Conservation (phyloP, 2,797 vertebrate genomes). For the Micropoecilia bifurca region DNA sequence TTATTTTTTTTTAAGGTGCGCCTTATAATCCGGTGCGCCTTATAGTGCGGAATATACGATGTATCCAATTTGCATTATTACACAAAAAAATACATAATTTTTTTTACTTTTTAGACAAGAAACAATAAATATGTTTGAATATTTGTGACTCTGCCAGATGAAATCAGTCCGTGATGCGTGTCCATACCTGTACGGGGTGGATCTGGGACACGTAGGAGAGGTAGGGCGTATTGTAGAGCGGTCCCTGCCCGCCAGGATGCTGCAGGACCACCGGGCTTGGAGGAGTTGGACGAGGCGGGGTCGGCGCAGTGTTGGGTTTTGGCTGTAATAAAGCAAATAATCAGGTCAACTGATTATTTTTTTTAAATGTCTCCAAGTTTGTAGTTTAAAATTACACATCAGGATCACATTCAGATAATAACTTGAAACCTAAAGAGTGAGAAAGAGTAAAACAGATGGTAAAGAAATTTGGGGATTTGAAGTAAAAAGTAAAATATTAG, state of each 20-base stretch:
- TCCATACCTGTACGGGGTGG: conserved; percentile 85
- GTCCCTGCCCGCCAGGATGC: conserved; percentile 84
- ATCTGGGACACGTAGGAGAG: conserved; percentile 89
- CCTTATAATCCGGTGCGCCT: no score
- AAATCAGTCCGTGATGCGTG: background rate
- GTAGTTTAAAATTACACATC: background rate
- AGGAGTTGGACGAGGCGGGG: conserved; percentile 87
- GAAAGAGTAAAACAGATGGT: background rate
- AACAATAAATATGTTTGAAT: background rate
- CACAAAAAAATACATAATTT: background rate
- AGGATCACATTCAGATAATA: background rate
- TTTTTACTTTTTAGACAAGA: background rate
- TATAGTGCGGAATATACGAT: no score
- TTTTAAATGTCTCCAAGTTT: no score
- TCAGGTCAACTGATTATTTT: background rate
- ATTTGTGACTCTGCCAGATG: background rate
- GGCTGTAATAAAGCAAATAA: conserved; percentile 66
- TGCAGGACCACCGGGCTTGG: conserved; percentile 89
- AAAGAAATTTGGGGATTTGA: background rate
- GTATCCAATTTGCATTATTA: background rate
- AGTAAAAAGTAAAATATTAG: background rate
- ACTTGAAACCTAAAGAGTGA: background rate
- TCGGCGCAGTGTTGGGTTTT: conserved; percentile 84
- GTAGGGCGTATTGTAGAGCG: conserved; percentile 87
- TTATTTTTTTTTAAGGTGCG: no score